Evolutionary conservation across 1,140 invertebrate genomes (phyloP).

Genomic region (Arctopsyche grandis): DNA sequence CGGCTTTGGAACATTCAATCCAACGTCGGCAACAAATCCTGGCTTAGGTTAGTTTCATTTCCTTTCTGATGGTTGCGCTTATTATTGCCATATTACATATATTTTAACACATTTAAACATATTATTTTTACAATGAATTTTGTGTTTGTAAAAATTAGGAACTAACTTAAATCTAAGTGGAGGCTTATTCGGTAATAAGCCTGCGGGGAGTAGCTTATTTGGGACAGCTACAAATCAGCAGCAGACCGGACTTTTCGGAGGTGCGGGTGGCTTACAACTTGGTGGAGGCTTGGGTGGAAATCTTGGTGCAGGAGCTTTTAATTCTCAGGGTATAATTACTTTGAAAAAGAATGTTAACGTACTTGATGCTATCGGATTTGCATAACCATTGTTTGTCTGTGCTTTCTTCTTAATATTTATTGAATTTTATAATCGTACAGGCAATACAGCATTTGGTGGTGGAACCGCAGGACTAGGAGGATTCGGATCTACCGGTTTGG

Average conservation of each 20-base stretch:
- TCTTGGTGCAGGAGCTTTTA: constrained; percentile 7
- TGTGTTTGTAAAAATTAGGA: constrained; percentile 31
- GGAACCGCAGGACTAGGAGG: constrained; percentile 15
- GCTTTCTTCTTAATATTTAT: not conserved
- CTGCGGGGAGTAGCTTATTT: constrained; percentile 39
- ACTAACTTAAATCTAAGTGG: constrained; percentile 45
- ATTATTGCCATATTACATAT: not conserved
- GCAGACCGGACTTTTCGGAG: constrained; percentile 40
- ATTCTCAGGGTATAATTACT: constrained; percentile 1
- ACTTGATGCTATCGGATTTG: not conserved
- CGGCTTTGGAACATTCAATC: constrained; percentile 57
- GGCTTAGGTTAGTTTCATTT: constrained; percentile 49
- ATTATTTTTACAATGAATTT: constrained; percentile 7
- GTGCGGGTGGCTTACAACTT: constrained; percentile 20
- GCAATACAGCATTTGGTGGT: constrained; percentile 17
- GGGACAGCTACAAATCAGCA: not conserved
- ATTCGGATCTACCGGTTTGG: constrained; percentile 58
- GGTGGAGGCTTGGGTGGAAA: constrained; percentile 28
- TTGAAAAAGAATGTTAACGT: not conserved
- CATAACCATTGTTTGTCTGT: not conserved
- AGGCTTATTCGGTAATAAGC: constrained; percentile 47
- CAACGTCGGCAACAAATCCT: constrained; percentile 52
- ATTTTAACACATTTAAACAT: not conserved
- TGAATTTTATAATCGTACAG: constrained; percentile 15
- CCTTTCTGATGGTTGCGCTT: not conserved